Evolutionary conservation across 2,113 vertebrate species (phyloP), one percentile per base, ranked within the genome.

Genomic region (Lynx canadensis): DNA sequence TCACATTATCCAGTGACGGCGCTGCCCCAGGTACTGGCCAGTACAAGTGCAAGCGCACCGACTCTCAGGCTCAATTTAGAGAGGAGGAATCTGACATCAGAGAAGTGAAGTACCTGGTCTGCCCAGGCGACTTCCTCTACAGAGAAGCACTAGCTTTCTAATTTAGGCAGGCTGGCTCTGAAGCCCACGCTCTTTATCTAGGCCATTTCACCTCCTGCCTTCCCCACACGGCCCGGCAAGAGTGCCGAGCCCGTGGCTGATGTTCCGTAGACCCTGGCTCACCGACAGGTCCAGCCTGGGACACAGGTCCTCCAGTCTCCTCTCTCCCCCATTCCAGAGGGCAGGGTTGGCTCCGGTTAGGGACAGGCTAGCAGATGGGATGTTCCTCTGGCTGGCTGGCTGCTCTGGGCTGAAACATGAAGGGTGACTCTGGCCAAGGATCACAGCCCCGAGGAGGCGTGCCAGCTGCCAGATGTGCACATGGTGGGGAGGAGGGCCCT

Each of bases 401-500:
- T 88, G 86, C n/a, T 89, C 60, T 60, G 41, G 45, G 83, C 41
- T 38, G 78, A 93, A 83, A 66, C 29, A 48, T 79, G 63, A 93
- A 90, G 14, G 27, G 73, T 0, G 25, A 63, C 50, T 76, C 68
- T 78, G 94, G 96, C 86, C 86, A 89, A 86, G 73, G 92, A 96
- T 15, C 10, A 55, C 4, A 85, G 92, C 25, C 68, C n/a, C 9
- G 4, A 80, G 84, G 12, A 60, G 68, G 60, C 16, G 0, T 96
- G 89, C 89, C 73, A 73, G 57, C 90, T 31, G 81, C 96, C 92
- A 96, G 87, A 84, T 91, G 95, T 50, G 41, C 21, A 19, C 19
- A 6, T n/a, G 55, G 48, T 69, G 55, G 93, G 68, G 86, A 3
- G 69, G 76, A 38, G 92, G 4, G 76, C 66, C n/a, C 79, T 89